Evolutionary conservation across 1,140 invertebrate species (phyloP), one percentile per base, ranked within the genome.

Genomic region (Hylaeus anthracinus): DNA sequence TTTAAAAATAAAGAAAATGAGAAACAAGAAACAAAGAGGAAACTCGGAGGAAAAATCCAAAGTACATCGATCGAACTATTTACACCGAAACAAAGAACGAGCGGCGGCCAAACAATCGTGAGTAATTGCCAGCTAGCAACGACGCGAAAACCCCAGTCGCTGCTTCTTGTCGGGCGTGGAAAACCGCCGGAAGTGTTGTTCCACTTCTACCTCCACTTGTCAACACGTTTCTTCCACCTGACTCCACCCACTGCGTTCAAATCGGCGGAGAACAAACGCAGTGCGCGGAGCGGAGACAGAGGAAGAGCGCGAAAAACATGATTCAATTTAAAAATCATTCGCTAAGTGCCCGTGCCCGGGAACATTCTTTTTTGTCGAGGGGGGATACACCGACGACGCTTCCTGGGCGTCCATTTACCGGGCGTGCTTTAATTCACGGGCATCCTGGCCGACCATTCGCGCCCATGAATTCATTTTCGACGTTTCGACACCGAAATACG

Each of bases 241-340:
- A 74, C 61, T 61, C 63, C 71, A 60, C 60, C 45, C 53, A 60
- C 48, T 48, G 37, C 61, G 9, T 75, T 48, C 67, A 48, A 70
- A 41, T 48, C 58, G 43, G 9, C 39, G 61, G n/a, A 15, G 51
- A 12, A 53, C 37, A 4, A 5, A 60, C n/a, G 45, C 45, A 26
- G 45, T 15, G 41, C 1, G 15, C 1, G 15, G 12, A 3, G 15
- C 14, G 60, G 26, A 72, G 63, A 67, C 41, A 39, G 53, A n/a
- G 48, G 1, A 3, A 45, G 45, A 39, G 56, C 67, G 58, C 58
- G 70, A 69, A 64, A 79, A 74, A 56, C 81, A 79, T 90, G 87
- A 90, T 90, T 90, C 85, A 89, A 91, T 91, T 91, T 90, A 90
- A 89, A 91, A 91, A 91, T 90, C 85, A 91, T 91, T 89, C 88